These are phyloP conservation scores for Eupithecia exiguata DNA, from an alignment of 2,888 invertebrate genomes.

Conservation along the genomic window DNA sequence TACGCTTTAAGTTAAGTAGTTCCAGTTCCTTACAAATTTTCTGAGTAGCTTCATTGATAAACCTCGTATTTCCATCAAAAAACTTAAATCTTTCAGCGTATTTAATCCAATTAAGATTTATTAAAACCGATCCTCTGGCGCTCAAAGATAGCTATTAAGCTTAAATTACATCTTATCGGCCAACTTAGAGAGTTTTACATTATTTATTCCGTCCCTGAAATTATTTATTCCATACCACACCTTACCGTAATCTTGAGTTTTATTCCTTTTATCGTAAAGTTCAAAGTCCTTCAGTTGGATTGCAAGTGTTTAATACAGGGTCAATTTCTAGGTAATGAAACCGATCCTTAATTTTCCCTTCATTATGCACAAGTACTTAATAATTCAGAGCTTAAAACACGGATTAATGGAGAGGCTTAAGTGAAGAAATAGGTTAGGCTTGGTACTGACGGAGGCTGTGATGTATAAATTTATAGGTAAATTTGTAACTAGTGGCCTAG, in stretches of 20 bases:
- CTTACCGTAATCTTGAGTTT: conserved; percentile 21
- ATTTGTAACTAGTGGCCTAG: too few species aligned
- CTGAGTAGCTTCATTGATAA: neutral
- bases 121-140: conserved; percentile 41
- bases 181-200: conserved; percentile 57
- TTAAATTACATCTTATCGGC: conserved; percentile 56
- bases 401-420: conserved; percentile 5
- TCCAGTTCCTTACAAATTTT: neutral
- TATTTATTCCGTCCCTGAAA: conserved; percentile 61
- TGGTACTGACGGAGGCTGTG: neutral
- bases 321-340: conserved; percentile 42
- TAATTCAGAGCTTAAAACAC: conserved; percentile 14
- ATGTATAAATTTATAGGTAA: too few species aligned
- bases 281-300: conserved; percentile 17
- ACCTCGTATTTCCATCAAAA: neutral
- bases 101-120: conserved; percentile 45
- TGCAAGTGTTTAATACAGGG: conserved; percentile 35
- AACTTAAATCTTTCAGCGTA: neutral
- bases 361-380: conserved; percentile 37
- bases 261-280: conserved; percentile 29
- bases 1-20: neutral
- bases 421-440: conserved; percentile 7
- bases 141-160: conserved; percentile 52
- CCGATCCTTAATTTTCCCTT: conserved; percentile 39
- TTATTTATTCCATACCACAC: conserved; percentile 51